Percentiles rank a stretch among this genome's conserved stretches.
Conservation (phyloP, 2,888 invertebrate genomes). For the Drymonia ruficornis region DNA sequence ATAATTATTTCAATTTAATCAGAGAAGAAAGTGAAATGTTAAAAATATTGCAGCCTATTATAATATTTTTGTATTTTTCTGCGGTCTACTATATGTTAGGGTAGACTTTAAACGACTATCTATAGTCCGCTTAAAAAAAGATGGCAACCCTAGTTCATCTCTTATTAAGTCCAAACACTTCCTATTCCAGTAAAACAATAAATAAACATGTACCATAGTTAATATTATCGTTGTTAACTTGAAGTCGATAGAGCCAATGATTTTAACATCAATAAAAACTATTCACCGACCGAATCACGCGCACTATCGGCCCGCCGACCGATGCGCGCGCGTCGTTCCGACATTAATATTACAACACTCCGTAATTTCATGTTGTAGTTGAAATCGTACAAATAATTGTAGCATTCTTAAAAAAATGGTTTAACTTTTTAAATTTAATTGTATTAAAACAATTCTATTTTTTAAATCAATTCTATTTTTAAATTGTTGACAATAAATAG, state of each 20-base stretch:
- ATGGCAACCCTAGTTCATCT: too few species aligned
- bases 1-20: too few species aligned
- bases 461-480: conserved; percentile 12
- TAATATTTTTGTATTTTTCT: too few species aligned
- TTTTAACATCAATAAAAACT: conserved; percentile 70
- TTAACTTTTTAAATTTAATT: conserved; percentile 14
- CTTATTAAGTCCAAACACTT: background rate
- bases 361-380: background rate
- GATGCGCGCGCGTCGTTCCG: conserved; percentile 51
- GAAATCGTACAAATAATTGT: background rate
- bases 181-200: conserved; percentile 1
- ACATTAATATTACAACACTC: background rate
- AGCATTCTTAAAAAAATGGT: background rate
- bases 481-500: conserved; percentile 19
- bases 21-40: too few species aligned
- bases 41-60: too few species aligned
- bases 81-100: too few species aligned
- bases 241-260: conserved; percentile 39
- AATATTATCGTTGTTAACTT: conserved; percentile 37
- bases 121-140: too few species aligned
- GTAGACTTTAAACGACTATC: too few species aligned
- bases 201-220: conserved; percentile 14
- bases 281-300: conserved; percentile 48
- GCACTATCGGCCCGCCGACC: conserved; percentile 61
- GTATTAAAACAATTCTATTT: conserved; percentile 11